Evolutionary conservation across 2,888 invertebrate genomes (phyloP).

Genomic region (Macrosoma leucophasiata): DNA sequence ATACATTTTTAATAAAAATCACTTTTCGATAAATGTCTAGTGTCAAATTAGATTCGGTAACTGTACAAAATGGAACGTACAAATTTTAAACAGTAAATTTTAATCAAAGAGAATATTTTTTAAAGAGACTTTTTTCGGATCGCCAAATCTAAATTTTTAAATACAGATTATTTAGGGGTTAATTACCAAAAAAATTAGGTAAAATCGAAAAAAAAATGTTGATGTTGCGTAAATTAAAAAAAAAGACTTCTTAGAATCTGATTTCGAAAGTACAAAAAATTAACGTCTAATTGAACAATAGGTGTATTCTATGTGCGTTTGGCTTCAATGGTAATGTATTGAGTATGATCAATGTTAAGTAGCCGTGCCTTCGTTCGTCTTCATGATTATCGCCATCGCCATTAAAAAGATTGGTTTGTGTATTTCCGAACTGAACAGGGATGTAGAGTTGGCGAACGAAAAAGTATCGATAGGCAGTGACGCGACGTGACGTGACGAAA

Average conservation of each 20-base stretch:
- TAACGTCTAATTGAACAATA: constrained; percentile 64
- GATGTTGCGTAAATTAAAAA: constrained; percentile 68
- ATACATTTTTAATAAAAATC: constrained; percentile 62
- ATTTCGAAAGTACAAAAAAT: constrained; percentile 73
- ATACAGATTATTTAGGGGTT: constrained; percentile 71
- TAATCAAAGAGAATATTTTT: constrained; percentile 71
- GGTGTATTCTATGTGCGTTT: constrained; percentile 67
- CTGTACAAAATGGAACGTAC: constrained; percentile 74
- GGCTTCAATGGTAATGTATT: constrained; percentile 53
- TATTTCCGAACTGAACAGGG: constrained; percentile 26
- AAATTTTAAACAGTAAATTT: constrained; percentile 73
- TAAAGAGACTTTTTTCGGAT: constrained; percentile 73
- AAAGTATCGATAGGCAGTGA: constrained; percentile 10
- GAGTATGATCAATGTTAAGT: constrained; percentile 60
- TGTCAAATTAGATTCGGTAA: constrained; percentile 75
- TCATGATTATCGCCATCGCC: too few relatives aligned
- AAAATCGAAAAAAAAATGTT: constrained; percentile 49
- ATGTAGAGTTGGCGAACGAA: constrained; percentile 29
- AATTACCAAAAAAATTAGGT: constrained; percentile 51
- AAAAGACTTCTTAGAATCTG: constrained; percentile 74
- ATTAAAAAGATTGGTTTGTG: constrained; percentile 34
- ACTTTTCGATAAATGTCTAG: constrained; percentile 70
- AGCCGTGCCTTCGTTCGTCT: constrained; percentile 74
- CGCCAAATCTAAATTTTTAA: constrained; percentile 72
- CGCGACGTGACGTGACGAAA: constrained; percentile 1